phyloP scores from a whole-genome alignment of 2,888 invertebrate species.

The Cerceris rybyensis region DNA sequence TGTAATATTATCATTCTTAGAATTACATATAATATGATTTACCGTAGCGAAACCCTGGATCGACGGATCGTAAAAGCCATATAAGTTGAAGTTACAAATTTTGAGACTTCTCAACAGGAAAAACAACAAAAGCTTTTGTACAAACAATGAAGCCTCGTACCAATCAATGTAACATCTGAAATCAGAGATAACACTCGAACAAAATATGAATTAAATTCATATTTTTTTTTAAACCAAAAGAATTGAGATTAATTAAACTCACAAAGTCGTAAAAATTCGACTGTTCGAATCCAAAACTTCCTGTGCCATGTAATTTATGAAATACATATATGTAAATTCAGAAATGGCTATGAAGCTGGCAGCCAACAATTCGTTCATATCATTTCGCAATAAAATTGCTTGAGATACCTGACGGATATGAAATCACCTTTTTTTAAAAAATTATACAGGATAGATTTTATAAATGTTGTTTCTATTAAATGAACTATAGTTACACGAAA shows the following conservation, averaged over 20 bases:
- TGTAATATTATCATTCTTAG: not conserved
- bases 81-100: not conserved
- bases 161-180: not conserved
- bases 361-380: not conserved
- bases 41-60: not conserved
- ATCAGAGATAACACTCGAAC: too few species aligned
- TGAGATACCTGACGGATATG: not conserved
- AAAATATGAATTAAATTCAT: too few species aligned
- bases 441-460: not conserved
- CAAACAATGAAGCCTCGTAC: not conserved
- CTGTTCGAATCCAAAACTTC: not conserved
- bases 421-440: not conserved
- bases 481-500: not conserved
- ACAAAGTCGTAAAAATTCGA: not conserved
- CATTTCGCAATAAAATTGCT: not conserved
- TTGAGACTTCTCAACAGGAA: not conserved
- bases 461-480: not conserved
- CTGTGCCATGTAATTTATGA: not conserved
- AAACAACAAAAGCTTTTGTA: not conserved
- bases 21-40: not conserved
- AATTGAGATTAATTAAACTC: not conserved
- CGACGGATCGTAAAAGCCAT: not conserved
- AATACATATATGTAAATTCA: not conserved
- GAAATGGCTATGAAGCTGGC: not conserved
- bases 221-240: not conserved